A percentile compares a stretch with the other conserved stretches of the same genome.
These are phyloP conservation scores for Prolemur simus DNA, from an alignment of 2,113 vertebrate genomes.

Conservation along the genomic window DNA sequence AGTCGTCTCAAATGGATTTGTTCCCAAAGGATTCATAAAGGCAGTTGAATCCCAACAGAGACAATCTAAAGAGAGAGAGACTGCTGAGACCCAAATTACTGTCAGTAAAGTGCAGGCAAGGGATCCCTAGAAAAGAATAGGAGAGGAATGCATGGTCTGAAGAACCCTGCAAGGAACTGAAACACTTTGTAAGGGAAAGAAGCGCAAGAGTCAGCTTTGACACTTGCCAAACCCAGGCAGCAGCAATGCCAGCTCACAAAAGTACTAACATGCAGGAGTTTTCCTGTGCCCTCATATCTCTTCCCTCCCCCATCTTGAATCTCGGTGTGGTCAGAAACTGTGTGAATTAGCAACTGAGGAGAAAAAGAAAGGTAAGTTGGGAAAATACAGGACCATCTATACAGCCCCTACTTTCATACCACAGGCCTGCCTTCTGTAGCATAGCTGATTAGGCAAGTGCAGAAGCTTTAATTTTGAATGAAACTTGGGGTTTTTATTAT, in stretches of 20 bases:
- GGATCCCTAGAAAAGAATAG: not conserved
- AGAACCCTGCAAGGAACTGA: not conserved
- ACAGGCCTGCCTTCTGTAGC: not conserved
- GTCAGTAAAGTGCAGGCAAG: not conserved
- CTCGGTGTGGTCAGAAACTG: not conserved
- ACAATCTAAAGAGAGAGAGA: not conserved
- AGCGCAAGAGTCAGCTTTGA: not conserved
- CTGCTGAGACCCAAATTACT: not conserved
- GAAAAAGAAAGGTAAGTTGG: not conserved
- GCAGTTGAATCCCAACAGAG: not conserved
- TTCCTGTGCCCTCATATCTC: not conserved
- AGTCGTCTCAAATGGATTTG: not conserved
- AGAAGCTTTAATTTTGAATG: not conserved
- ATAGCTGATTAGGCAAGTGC: not conserved
- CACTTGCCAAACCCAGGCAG: not conserved
- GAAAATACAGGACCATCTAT: not conserved
- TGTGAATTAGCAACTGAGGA: not conserved
- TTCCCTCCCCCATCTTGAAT: not conserved
- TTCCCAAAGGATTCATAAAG: not conserved
- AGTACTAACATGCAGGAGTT: not conserved
- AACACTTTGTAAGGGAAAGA: not conserved
- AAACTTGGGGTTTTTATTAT: not conserved
- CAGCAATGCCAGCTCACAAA: not conserved
- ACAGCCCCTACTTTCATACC: not conserved
- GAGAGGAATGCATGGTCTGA: not conserved